Conservation (phyloP, 2,797 vertebrate species). For the Phaenicophaeus curvirostris region DNA sequence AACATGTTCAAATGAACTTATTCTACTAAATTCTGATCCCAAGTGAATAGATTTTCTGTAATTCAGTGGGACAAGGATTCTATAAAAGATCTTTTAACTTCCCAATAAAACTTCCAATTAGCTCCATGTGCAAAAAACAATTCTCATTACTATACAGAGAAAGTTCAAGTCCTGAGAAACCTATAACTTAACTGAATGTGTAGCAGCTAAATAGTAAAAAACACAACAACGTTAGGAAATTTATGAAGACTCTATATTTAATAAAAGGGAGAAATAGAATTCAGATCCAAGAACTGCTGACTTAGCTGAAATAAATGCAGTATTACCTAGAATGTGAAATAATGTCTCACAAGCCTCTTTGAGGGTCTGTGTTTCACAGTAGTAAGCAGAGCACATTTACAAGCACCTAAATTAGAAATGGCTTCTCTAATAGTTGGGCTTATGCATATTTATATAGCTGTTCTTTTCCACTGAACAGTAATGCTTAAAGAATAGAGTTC, state of each 20-base stretch:
- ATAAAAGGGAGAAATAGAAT: background rate
- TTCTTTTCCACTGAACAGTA: background rate
- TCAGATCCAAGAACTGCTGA: background rate
- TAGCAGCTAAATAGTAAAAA: background rate
- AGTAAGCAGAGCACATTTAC: background rate
- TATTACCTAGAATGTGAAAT: background rate
- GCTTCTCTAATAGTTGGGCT: background rate
- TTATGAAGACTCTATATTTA: background rate
- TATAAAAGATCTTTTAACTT: background rate
- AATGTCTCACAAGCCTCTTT: background rate
- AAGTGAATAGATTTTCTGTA: background rate
- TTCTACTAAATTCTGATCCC: background rate
- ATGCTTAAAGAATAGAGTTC: too few species aligned
- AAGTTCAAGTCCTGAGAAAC: background rate
- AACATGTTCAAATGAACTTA: background rate
- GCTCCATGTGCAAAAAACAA: background rate
- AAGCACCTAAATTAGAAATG: background rate
- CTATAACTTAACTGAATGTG: background rate
- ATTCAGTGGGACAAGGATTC: background rate
- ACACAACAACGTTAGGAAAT: background rate
- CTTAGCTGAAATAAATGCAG: background rate
- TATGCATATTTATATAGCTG: background rate
- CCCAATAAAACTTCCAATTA: background rate
- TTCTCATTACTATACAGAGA: background rate
- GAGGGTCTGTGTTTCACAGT: background rate